phyloP scores from a whole-genome alignment of 1,140 invertebrate genomes.

The Lasioglossum baleicum region DNA sequence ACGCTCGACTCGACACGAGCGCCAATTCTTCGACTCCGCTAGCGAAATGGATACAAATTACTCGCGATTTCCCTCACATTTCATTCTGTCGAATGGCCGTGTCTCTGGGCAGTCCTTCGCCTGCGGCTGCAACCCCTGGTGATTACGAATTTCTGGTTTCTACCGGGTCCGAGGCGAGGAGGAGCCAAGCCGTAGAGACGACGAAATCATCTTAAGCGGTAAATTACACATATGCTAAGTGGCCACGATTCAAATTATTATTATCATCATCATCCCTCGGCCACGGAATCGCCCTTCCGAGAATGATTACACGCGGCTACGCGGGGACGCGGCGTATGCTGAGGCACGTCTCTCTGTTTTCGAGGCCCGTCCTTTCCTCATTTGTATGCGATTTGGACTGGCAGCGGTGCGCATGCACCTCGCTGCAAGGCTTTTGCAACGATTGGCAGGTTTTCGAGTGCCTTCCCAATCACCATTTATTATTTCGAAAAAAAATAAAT shows the following conservation, averaged over 20 bases:
- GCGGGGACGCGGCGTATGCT: constrained; percentile 12
- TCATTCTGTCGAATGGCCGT: constrained; percentile 38
- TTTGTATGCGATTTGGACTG: constrained; percentile 73
- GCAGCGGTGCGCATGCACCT: constrained; percentile 55
- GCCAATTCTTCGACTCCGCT: background rate
- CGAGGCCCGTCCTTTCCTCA: constrained; percentile 56
- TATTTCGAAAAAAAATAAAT: background rate
- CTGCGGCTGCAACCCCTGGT: constrained; percentile 22
- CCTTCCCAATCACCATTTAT: background rate
- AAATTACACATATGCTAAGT: constrained; percentile 77
- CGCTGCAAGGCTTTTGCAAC: background rate
- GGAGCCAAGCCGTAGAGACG: constrained; percentile 29
- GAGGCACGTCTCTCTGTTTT: constrained; percentile 55
- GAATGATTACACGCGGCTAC: constrained; percentile 69
- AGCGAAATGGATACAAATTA: constrained; percentile 4
- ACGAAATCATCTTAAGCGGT: constrained; percentile 70
- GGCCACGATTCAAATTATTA: constrained; percentile 75
- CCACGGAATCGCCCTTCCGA: constrained; percentile 66
- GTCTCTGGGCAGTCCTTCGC: constrained; percentile 44
- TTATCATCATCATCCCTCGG: constrained; percentile 70
- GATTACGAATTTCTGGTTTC: constrained; percentile 54
- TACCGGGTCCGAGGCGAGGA: constrained; percentile 10
- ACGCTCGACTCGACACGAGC: background rate
- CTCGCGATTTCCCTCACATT: constrained; percentile 44
- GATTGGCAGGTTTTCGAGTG: background rate